Evolutionary conservation across 2,797 vertebrate genomes (phyloP).

Genomic region (Pseudopleuronectes americanus): DNA sequence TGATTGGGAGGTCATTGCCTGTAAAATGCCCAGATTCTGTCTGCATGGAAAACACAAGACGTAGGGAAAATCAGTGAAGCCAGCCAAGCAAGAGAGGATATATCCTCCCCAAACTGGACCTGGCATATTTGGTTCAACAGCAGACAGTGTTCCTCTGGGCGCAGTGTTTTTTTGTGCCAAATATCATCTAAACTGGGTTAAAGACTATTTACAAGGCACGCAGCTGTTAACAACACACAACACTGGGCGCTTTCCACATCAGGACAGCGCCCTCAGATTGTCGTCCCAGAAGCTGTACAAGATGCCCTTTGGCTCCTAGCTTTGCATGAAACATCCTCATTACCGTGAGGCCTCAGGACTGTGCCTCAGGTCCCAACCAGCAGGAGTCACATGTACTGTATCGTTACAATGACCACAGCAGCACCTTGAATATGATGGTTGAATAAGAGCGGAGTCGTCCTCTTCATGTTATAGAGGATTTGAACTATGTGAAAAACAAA

Average conservation of each 20-base stretch:
- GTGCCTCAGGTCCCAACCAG: too few species aligned
- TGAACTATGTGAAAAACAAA: too few species aligned
- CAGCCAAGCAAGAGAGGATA: constrained; percentile 45
- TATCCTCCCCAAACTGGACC: constrained; percentile 67
- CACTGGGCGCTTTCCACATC: constrained; percentile 31
- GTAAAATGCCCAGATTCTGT: constrained; percentile 49
- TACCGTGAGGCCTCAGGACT: too few species aligned
- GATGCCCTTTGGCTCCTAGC: constrained; percentile 36
- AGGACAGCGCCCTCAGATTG: constrained; percentile 29
- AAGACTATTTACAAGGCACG: constrained; percentile 61
- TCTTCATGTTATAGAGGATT: too few species aligned
- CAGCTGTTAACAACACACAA: constrained; percentile 45
- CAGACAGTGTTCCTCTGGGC: constrained; percentile 55
- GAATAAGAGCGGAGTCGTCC: too few species aligned
- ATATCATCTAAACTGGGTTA: constrained; percentile 66
- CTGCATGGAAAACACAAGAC: constrained; percentile 37
- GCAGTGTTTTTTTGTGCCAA: constrained; percentile 54
- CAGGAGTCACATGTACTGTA: not conserved
- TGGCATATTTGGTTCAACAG: constrained; percentile 74
- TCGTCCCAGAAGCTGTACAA: constrained; percentile 30
- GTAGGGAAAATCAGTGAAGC: constrained; percentile 29
- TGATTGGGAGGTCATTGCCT: constrained; percentile 60
- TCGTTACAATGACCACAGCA: constrained; percentile 13
- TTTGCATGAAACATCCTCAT: constrained; percentile 29
- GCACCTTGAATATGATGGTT: not conserved